Percentiles rank a stretch among this genome's conserved stretches.
Evolutionary conservation across 2,113 vertebrate species (phyloP).

Genomic region (Phylloscopus whistleri): DNA sequence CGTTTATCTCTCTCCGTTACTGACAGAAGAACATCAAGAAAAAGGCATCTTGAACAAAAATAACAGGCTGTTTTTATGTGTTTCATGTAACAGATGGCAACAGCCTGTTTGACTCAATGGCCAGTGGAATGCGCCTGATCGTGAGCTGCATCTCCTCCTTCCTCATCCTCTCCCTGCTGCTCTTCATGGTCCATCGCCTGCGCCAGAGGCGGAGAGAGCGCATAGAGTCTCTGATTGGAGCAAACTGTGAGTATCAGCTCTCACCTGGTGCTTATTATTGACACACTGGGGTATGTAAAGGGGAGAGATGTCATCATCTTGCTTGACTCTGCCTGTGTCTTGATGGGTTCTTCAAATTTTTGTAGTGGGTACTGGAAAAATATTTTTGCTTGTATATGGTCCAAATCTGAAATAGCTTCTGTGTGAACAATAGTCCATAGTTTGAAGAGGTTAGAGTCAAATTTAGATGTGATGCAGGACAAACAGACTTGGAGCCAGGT

Average conservation of each 20-base stretch:
- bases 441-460: background rate
- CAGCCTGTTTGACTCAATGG: conserved; percentile 97
- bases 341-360: background rate
- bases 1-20: background rate
- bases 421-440: background rate
- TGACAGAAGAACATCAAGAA: background rate
- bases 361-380: background rate
- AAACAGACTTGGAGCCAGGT: background rate
- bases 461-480: background rate
- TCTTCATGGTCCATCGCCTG: conserved; percentile 97
- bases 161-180: conserved; percentile 95
- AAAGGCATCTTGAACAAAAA: background rate
- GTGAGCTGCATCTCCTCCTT: conserved; percentile 99
- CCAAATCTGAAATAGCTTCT: background rate
- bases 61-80: background rate
- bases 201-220: conserved; percentile 92
- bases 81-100: conserved; percentile 81
- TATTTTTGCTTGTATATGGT: background rate
- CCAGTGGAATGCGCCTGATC: conserved; percentile 94
- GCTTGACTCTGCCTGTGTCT: background rate
- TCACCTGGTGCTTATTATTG: background rate
- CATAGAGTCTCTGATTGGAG: conserved; percentile 95
- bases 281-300: accelerated
- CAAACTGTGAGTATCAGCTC: conserved; percentile 82
- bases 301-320: background rate